Percentiles rank a stretch among this genome's conserved stretches.
Evolutionary conservation across 2,888 invertebrate species (phyloP).

Genomic region (Cephus spinipes): DNA sequence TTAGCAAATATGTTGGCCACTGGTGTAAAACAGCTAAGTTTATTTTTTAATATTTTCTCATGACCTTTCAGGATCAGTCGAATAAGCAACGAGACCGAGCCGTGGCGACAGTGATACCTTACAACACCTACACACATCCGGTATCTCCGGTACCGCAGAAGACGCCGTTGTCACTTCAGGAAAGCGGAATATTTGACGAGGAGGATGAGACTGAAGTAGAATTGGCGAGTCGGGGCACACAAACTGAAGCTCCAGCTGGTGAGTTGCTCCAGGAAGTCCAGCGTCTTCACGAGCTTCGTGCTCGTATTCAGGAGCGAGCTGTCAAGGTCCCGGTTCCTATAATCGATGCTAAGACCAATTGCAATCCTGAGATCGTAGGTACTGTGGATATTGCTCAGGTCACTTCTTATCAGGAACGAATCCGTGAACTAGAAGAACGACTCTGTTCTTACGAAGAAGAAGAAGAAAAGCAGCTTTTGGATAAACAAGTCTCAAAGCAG

Average conservation of each 20-base stretch:
- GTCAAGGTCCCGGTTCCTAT: conserved; percentile 42
- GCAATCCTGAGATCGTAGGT: conserved; percentile 27
- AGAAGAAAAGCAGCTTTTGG: conserved; percentile 33
- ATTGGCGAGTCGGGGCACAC: conserved; percentile 49
- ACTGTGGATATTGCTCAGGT: conserved; percentile 23
- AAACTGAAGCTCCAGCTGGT: conserved; percentile 55
- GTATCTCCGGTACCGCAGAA: conserved; percentile 48
- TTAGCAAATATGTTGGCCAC: not conserved
- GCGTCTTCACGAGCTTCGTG: conserved; percentile 54
- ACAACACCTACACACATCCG: conserved; percentile 42
- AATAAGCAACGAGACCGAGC: conserved; percentile 53
- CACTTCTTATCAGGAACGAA: conserved; percentile 40
- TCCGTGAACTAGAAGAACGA: conserved; percentile 49
- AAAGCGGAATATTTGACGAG: conserved; percentile 81
- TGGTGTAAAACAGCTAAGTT: not conserved
- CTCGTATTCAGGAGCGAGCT: conserved; percentile 55
- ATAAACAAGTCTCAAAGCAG: conserved; percentile 42
- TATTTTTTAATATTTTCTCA: not conserved
- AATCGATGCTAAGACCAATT: conserved; percentile 30
- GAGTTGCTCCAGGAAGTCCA: conserved; percentile 58
- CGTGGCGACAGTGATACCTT: conserved; percentile 57
- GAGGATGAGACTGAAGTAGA: conserved; percentile 56
- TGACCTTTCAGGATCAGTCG: conserved; percentile 41
- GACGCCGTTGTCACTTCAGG: conserved; percentile 69
- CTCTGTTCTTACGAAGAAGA: conserved; percentile 36